Base-by-base conservation (phyloP, 2,797 vertebrate species). In the Mus minutoides region DNA sequence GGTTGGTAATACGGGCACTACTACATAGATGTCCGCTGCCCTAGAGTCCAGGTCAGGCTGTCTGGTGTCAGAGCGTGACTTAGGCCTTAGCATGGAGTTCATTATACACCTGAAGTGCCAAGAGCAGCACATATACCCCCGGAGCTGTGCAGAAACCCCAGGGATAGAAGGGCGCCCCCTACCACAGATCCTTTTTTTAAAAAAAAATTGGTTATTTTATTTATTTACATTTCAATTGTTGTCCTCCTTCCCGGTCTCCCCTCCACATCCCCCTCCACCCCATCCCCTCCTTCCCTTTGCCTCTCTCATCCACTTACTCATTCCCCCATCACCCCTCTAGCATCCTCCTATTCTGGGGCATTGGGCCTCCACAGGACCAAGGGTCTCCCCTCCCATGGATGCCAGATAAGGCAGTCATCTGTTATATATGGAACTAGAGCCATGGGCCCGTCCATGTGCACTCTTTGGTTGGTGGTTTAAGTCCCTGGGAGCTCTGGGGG, bases 1-100 rank as follows among this genome's bases (percentile, higher is more conserved):
- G 29, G 19, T 71, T 80, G 37, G 37, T 1, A n/a, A 31, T 0
- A 17, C 16, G 76, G 26, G 31, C 26, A 4, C 16, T 14, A 9
- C 29, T 4, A 0, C 2, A 4, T 37, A 75, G 16, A 2, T 13
- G 1, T 6, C 11, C 8, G 21, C 77, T 67, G 12, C 12, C 71
- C 37, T 31, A 37, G 73, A 82, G 43, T 26, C 43, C 67, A 67
- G 60, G 67, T 62, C 26, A 14, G 75, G 46, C n/a, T 60, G 16
- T 31, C 52, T 64, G 69, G 34, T 60, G 54, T 64, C 12, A 13
- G 80, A 62, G 60, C 46, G 60, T 14, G 80, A 75, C 79, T n/a
- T 24, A 2, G 17, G 16, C 22, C 11, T 60, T 87, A 29, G n/a
- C 49, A 16, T 21, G 29, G 90, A 29, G 76, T 58, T 79, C 46